phyloP scores from a whole-genome alignment of 2,888 invertebrate species.

The Timandra comae region DNA sequence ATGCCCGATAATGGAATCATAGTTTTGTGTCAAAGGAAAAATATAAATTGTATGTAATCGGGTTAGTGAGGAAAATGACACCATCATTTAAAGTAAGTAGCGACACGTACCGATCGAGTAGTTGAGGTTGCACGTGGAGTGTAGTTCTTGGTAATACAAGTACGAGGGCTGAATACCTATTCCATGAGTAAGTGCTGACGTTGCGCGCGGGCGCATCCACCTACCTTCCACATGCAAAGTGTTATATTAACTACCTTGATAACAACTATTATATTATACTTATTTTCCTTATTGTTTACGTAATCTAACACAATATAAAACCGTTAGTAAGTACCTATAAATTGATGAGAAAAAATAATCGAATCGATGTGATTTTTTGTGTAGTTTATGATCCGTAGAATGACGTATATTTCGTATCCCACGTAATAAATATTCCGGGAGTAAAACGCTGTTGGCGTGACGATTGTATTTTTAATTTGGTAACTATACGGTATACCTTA shows the following conservation, averaged over 20 bases:
- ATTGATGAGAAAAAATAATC: too few relatives aligned
- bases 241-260: slow-evolving; percentile 29
- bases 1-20: slow-evolving; percentile 29
- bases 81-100: slow-evolving; percentile 23
- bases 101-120: slow-evolving; percentile 19
- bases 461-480: too few relatives aligned
- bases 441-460: too few relatives aligned
- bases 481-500: too few relatives aligned
- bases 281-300: slow-evolving; percentile 18
- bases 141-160: slow-evolving; percentile 44
- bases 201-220: slow-evolving; percentile 5
- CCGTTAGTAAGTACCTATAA: too few relatives aligned
- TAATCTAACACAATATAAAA: too few relatives aligned
- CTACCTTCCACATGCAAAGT: slow-evolving; percentile 21
- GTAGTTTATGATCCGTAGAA: too few relatives aligned
- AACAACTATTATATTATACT: slow-evolving; percentile 36
- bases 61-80: slow-evolving; percentile 51
- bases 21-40: slow-evolving; percentile 36
- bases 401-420: too few relatives aligned
- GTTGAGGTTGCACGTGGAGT: slow-evolving; percentile 49
- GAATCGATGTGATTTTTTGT: too few relatives aligned
- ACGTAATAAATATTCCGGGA: too few relatives aligned
- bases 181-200: slow-evolving; percentile 31
- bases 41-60: slow-evolving; percentile 43
- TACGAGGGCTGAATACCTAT: slow-evolving; percentile 30